Conservation (phyloP, 2,797 vertebrate genomes). For the Sus cebifrons region DNA sequence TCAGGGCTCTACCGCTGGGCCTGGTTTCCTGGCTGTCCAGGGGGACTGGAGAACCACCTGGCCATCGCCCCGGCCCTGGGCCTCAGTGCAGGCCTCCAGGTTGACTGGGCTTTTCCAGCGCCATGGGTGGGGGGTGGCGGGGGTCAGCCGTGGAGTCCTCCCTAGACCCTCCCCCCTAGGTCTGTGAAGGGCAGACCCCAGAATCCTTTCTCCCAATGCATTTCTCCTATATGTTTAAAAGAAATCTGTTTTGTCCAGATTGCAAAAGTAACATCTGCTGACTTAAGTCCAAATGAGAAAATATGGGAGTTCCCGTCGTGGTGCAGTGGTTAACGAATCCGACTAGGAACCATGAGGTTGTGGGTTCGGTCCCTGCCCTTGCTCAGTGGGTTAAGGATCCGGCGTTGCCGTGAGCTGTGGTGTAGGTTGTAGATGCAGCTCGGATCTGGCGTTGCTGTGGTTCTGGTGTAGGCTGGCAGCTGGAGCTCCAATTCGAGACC, state of each 20-base stretch:
- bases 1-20: not conserved
- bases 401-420: too few relatives aligned
- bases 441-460: too few relatives aligned
- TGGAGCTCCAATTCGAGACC: too few relatives aligned
- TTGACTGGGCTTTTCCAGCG: not conserved
- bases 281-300: constrained; percentile 7
- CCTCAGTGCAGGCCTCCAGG: not conserved
- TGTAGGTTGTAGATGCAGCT: too few relatives aligned
- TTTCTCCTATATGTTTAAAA: not conserved
- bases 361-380: too few relatives aligned
- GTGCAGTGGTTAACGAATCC: too few relatives aligned
- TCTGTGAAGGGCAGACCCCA: not conserved
- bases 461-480: too few relatives aligned
- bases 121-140: too few relatives aligned
- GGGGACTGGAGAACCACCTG: not conserved
- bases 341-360: too few relatives aligned
- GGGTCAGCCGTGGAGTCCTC: not conserved
- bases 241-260: not conserved
- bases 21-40: not conserved
- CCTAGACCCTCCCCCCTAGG: not conserved
- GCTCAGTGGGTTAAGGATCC: too few relatives aligned
- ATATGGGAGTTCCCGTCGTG: not conserved
- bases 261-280: not conserved
- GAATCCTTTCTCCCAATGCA: not conserved
- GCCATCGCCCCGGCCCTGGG: not conserved